Conservation (phyloP, 2,797 vertebrate species). For the Vireo griseus region DNA sequence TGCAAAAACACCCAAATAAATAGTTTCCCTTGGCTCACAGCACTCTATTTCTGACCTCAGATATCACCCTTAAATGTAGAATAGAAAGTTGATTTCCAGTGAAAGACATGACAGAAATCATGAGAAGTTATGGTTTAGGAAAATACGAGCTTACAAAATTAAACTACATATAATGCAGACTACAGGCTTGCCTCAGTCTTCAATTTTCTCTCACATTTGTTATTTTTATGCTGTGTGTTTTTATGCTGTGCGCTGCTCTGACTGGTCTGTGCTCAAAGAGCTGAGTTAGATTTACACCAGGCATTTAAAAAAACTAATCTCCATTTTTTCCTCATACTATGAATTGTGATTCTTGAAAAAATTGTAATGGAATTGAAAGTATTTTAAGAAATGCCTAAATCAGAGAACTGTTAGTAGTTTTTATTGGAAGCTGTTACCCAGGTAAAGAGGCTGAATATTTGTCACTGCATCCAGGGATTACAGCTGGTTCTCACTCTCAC, state of each 20-base stretch:
- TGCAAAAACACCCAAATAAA: neutral
- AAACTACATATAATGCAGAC: neutral
- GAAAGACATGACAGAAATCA: neutral
- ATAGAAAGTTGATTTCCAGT: neutral
- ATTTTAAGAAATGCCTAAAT: neutral
- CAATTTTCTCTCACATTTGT: neutral
- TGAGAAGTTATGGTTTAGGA: neutral
- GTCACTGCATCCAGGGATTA: neutral
- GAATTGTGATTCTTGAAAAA: neutral
- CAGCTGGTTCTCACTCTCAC: neutral
- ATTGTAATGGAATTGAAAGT: neutral
- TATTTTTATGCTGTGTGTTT: neutral
- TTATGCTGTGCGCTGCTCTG: neutral
- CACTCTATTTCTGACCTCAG: neutral
- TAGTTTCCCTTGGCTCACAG: neutral
- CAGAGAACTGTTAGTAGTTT: neutral
- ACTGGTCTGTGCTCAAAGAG: neutral
- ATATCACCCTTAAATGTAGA: neutral
- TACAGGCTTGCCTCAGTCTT: neutral
- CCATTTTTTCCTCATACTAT: neutral
- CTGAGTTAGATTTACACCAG: neutral
- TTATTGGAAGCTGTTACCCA: neutral
- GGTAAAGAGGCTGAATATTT: neutral
- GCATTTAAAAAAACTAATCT: neutral
- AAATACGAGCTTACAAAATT: neutral